Percentiles rank a stretch among this genome's conserved stretches.
phyloP scores from a whole-genome alignment of 2,888 invertebrate genomes.

The Yponomeuta cagnagella region DNA sequence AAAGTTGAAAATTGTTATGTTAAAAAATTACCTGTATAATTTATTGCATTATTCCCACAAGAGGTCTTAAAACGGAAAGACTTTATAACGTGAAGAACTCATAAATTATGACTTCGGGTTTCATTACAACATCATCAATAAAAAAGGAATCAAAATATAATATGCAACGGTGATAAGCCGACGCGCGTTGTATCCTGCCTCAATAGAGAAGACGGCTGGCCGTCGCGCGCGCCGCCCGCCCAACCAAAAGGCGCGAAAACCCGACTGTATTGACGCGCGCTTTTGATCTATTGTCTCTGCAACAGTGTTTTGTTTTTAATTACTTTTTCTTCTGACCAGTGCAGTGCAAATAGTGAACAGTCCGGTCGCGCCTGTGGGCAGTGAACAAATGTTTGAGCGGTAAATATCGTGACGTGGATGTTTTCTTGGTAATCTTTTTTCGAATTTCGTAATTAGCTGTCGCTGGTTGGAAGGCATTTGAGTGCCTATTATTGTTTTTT shows the following conservation, averaged over 20 bases:
- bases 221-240: slow-evolving; percentile 71
- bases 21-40: too few relatives aligned
- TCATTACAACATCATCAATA: not conserved
- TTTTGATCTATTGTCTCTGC: slow-evolving; percentile 20
- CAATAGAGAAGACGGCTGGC: slow-evolving; percentile 44
- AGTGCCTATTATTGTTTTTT: not conserved
- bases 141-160: not conserved
- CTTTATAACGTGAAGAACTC: too few relatives aligned
- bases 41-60: too few relatives aligned
- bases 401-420: slow-evolving; percentile 36
- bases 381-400: slow-evolving; percentile 55
- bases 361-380: slow-evolving; percentile 28
- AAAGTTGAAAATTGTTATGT: too few relatives aligned
- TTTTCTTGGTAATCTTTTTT: not conserved
- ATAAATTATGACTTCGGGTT: too few relatives aligned
- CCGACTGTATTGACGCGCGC: slow-evolving; percentile 14
- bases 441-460: not conserved
- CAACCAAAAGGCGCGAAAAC: slow-evolving; percentile 45
- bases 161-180: not conserved
- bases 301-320: slow-evolving; percentile 18
- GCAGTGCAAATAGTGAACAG: slow-evolving; percentile 33
- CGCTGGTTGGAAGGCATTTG: not conserved
- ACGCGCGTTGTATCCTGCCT: slow-evolving; percentile 5
- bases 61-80: too few relatives aligned
- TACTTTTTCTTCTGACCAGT: slow-evolving; percentile 22